Conservation (phyloP, 2,797 vertebrate species). For the Protosalanx chinensis region DNA sequence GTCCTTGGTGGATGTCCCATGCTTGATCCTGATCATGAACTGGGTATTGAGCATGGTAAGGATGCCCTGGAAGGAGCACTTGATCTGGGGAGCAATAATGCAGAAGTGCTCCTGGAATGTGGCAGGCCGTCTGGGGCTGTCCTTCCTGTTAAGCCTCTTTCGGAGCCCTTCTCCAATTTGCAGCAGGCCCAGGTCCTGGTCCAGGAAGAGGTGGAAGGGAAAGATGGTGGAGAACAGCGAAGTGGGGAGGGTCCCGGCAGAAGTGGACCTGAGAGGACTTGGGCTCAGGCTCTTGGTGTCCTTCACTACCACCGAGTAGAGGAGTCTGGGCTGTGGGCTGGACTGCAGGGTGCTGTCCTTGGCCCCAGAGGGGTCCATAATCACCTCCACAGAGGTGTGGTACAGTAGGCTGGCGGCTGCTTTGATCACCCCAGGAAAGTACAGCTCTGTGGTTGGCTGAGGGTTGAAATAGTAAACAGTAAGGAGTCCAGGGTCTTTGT, state of each 20-base stretch:
- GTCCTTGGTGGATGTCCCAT: constrained; percentile 71
- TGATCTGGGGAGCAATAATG: constrained; percentile 88
- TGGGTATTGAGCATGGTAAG: constrained; percentile 97
- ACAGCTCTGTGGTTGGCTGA: constrained; percentile 82
- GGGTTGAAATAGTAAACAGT: constrained; percentile 96
- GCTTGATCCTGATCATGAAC: constrained; percentile 88
- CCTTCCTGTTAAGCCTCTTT: constrained; percentile 84
- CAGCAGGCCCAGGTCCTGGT: constrained; percentile 88
- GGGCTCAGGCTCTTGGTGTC: constrained; percentile 82
- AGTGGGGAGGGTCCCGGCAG: constrained; percentile 88
- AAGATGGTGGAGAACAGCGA: constrained; percentile 94
- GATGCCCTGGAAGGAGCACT: constrained; percentile 89
- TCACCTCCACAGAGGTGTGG: constrained; percentile 74
- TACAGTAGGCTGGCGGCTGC: constrained; percentile 89
- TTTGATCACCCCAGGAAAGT: constrained; percentile 91
- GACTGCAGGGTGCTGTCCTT: constrained; percentile 84
- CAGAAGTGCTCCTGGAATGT: constrained; percentile 89
- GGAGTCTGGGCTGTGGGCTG: constrained; percentile 85
- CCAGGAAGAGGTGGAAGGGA: constrained; percentile 95
- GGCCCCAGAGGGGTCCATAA: constrained; percentile 77
- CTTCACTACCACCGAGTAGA: constrained; percentile 86
- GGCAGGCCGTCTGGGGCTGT: constrained; percentile 77
- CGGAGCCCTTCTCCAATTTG: constrained; percentile 92
- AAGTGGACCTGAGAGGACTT: constrained; percentile 86
- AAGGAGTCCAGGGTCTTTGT: constrained; percentile 88